Conservation (phyloP, 2,797 vertebrate species). For the Semotilus atromaculatus region DNA sequence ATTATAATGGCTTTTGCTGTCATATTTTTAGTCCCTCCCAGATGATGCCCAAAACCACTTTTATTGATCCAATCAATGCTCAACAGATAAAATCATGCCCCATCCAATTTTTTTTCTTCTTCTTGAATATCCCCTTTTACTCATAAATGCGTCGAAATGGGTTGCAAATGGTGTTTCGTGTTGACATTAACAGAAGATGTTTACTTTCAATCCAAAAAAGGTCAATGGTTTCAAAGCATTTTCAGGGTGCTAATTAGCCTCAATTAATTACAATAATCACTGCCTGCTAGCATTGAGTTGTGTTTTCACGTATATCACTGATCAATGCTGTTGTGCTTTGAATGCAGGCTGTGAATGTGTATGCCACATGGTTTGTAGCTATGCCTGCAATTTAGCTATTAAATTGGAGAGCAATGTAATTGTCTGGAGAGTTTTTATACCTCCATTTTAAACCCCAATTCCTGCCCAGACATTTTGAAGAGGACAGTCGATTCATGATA, state of each 20-base stretch:
- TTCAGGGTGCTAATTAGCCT: constrained; percentile 23
- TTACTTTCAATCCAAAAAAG: constrained; percentile 31
- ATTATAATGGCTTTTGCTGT: not conserved
- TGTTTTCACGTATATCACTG: not conserved
- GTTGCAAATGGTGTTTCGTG: not conserved
- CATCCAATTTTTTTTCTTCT: not conserved
- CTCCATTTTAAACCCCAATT: constrained; percentile 10
- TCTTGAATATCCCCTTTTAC: not conserved
- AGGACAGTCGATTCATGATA: constrained; percentile 25
- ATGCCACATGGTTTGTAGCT: not conserved
- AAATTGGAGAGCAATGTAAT: constrained; percentile 5
- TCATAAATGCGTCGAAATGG: not conserved
- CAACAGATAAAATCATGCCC: not conserved
- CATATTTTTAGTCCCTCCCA: not conserved
- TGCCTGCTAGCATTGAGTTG: constrained; percentile 15
- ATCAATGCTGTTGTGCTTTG: constrained; percentile 14
- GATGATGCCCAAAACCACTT: not conserved
- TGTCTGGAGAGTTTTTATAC: constrained; percentile 10
- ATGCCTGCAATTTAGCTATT: not conserved
- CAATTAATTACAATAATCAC: constrained; percentile 20
- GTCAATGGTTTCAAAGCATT: constrained; percentile 24
- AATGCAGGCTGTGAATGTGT: constrained; percentile 12
- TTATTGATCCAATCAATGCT: not conserved
- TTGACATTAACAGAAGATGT: constrained; percentile 22
- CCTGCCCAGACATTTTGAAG: not conserved